Conservation (phyloP, 2,888 invertebrate genomes). For the Zaprionus obscuricornis region DNA sequence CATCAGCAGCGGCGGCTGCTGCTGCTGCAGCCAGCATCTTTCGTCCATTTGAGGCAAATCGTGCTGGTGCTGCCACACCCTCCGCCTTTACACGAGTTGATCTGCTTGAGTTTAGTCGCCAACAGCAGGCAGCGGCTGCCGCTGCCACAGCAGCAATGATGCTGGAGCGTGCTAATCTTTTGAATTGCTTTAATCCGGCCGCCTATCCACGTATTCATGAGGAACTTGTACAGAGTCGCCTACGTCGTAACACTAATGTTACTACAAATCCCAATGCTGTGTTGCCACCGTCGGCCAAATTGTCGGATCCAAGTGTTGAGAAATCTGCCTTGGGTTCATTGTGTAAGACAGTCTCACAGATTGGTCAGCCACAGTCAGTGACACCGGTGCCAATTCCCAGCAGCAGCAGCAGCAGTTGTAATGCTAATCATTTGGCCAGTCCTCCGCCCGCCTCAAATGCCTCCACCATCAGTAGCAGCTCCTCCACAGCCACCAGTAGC, state of each 20-base stretch:
- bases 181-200: constrained; percentile 82
- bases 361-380: constrained; percentile 84
- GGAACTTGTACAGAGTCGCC: constrained; percentile 81
- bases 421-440: constrained; percentile 53
- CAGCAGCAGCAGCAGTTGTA: constrained; percentile 49
- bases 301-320: constrained; percentile 61
- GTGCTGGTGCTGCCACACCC: constrained; percentile 67
- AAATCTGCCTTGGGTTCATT: constrained; percentile 87
- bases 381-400: constrained; percentile 27
- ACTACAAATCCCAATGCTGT: constrained; percentile 51
- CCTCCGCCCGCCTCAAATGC: constrained; percentile 68
- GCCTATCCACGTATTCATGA: constrained; percentile 83
- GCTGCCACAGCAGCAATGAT: constrained; percentile 83
- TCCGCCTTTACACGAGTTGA: constrained; percentile 83
- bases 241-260: constrained; percentile 66
- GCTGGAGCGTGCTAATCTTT: constrained; percentile 82
- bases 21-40: constrained; percentile 75
- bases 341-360: constrained; percentile 89
- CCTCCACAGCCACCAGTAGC: constrained; percentile 60
- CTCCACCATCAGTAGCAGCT: constrained; percentile 64
- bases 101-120: constrained; percentile 81
- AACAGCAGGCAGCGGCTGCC: constrained; percentile 81
- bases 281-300: constrained; percentile 59
- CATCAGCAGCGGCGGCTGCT: constrained; percentile 31
- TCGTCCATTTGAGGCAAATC: constrained; percentile 81